These are phyloP conservation scores for Malacoctenus gilli DNA, from an alignment of 2,797 vertebrate genomes.

Conservation along the genomic window DNA sequence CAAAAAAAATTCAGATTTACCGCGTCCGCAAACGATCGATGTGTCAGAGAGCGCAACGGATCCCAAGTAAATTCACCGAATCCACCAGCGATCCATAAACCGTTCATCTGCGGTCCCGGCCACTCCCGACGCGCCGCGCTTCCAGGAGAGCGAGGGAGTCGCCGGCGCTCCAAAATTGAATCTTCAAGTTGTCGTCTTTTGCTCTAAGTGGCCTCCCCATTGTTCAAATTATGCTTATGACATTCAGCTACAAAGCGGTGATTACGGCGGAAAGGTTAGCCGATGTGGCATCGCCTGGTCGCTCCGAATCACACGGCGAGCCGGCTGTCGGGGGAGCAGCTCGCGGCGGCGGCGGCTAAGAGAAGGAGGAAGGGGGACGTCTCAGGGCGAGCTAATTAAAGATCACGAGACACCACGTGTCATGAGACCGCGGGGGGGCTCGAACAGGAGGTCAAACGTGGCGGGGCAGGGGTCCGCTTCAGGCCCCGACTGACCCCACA, in stretches of 20 bases:
- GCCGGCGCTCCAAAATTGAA: constrained; percentile 25
- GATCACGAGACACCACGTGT: constrained; percentile 30
- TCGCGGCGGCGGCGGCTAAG: constrained; percentile 16
- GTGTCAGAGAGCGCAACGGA: not conserved
- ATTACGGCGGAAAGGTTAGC: constrained; percentile 76
- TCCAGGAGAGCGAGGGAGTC: constrained; percentile 3
- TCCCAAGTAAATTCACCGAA: too few relatives aligned
- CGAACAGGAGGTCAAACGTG: too few relatives aligned
- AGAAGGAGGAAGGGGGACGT: constrained; percentile 29
- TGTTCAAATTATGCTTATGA: constrained; percentile 72
- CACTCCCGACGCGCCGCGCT: constrained; percentile 7
- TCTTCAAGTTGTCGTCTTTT: constrained; percentile 67
- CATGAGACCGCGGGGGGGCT: too few relatives aligned
- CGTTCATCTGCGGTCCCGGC: constrained; percentile 11
- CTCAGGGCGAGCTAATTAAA: constrained; percentile 46
- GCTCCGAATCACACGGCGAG: constrained; percentile 50
- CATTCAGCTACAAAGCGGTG: constrained; percentile 77
- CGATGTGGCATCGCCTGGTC: constrained; percentile 35
- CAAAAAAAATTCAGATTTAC: not conserved
- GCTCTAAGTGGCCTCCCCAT: constrained; percentile 51
- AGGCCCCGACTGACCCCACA: too few relatives aligned
- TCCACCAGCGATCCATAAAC: constrained; percentile 12
- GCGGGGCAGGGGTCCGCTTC: too few relatives aligned
- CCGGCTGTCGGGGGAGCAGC: constrained; percentile 43
- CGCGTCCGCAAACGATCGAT: not conserved